Percentiles rank a stretch among this genome's conserved stretches.
Conservation (phyloP, 92 coral and sea anemone genomes). For the Meandrina meandrites region DNA sequence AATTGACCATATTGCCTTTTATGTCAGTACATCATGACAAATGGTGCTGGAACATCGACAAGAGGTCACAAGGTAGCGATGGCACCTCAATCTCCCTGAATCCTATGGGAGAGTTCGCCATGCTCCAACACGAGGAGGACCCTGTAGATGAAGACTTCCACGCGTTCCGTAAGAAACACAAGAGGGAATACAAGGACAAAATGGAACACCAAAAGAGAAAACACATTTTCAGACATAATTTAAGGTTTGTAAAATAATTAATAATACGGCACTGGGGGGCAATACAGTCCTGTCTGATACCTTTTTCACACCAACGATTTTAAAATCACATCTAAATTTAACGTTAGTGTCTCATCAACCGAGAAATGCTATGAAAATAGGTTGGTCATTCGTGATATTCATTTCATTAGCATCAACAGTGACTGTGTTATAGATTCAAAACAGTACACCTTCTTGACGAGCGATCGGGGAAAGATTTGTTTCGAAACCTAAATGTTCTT, state of each 20-base stretch:
- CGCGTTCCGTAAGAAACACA: conserved; percentile 69
- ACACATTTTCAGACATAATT: conserved; percentile 91
- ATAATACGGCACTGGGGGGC: neutral
- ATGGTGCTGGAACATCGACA: conserved; percentile 89
- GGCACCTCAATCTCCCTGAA: conserved; percentile 69
- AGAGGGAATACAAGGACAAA: conserved; percentile 63
- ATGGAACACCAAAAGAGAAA: conserved; percentile 81
- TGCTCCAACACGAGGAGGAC: conserved; percentile 68
- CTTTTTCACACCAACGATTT: neutral
- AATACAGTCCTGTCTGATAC: neutral
- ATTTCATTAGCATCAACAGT: no score
- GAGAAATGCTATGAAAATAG: no score
- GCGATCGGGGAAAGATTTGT: no score
- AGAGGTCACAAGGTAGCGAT: conserved; percentile 58
- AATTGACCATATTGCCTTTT: neutral
- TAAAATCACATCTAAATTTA: no score
- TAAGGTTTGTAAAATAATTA: conserved; percentile 64
- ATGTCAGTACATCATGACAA: conserved; percentile 73
- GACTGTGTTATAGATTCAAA: no score
- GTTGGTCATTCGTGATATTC: no score
- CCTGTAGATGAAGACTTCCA: conserved; percentile 81
- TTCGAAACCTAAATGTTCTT: no score
- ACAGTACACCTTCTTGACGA: no score
- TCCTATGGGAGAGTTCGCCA: conserved; percentile 89
- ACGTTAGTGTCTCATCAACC: no score